Evolutionary conservation across 2,113 vertebrate species (phyloP).

Genomic region (Sinosuthora webbiana): DNA sequence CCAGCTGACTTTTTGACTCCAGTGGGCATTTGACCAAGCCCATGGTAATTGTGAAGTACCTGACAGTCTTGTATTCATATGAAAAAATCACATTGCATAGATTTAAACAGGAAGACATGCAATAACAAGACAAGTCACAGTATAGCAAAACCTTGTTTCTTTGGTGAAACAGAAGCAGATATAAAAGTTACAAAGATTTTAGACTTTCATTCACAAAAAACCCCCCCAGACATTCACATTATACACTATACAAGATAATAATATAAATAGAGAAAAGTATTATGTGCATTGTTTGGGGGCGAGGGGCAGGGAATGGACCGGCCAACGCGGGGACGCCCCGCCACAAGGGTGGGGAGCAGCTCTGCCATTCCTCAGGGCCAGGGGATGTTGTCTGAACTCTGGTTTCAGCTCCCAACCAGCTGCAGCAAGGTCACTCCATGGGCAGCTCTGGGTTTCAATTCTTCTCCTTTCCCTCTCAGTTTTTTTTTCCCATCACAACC

Average conservation of each 20-base stretch:
- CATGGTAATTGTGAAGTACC: constrained; percentile 10
- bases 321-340: background rate
- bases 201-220: constrained; percentile 78
- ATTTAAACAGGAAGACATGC: constrained; percentile 69
- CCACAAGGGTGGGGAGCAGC: background rate
- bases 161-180: constrained; percentile 89
- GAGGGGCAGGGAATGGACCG: constrained; percentile 65
- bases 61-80: constrained; percentile 59
- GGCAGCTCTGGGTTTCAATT: constrained; percentile 6
- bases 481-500: background rate
- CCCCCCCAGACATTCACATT: constrained; percentile 88
- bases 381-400: background rate
- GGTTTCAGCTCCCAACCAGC: background rate
- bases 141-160: constrained; percentile 88
- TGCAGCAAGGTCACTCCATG: constrained; percentile 26
- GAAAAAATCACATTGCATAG: constrained; percentile 69
- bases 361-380: background rate
- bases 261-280: constrained; percentile 92
- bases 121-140: constrained; percentile 80
- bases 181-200: constrained; percentile 85
- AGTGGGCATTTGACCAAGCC: constrained; percentile 22
- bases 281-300: constrained; percentile 84
- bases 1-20: constrained; percentile 54
- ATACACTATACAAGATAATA: constrained; percentile 87
- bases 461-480: constrained; percentile 2